A percentile compares a stretch with the other conserved stretches of the same genome.
Evolutionary conservation across 2,113 vertebrate genomes (phyloP).

Genomic region (Chionodraco myersi): DNA sequence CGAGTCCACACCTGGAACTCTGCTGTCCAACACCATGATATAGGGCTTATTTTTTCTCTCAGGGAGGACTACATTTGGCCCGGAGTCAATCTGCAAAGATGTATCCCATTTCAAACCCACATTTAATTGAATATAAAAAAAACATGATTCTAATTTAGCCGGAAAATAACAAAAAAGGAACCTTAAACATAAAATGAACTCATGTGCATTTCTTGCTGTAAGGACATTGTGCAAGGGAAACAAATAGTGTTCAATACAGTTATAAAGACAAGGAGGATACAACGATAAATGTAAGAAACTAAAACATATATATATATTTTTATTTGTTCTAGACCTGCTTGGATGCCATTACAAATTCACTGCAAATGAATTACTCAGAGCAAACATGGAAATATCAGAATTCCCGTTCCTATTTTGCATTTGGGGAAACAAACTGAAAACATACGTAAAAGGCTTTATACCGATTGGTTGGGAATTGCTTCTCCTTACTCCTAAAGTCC

Average conservation of each 20-base stretch:
- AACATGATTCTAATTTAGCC: neutral
- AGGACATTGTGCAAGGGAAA: neutral
- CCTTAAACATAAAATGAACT: neutral
- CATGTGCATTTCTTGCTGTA: neutral
- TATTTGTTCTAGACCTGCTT: neutral
- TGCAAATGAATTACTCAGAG: constrained; percentile 26
- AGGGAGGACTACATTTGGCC: neutral
- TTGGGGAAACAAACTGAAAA: constrained; percentile 11
- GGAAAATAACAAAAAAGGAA: neutral
- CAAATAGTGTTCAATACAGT: neutral
- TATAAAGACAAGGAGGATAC: neutral
- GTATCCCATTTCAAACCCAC: neutral
- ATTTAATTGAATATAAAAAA: neutral
- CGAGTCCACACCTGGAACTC: constrained; percentile 30
- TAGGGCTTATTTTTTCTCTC: neutral
- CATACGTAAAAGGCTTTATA: constrained; percentile 52
- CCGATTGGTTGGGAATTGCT: constrained; percentile 22
- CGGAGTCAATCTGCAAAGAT: neutral
- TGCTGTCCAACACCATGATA: neutral
- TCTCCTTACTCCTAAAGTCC: constrained; percentile 19
- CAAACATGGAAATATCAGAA: constrained; percentile 19
- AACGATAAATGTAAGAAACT: neutral
- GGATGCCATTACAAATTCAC: constrained; percentile 24
- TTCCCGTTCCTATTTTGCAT: constrained; percentile 16
- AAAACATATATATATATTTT: neutral